Evolutionary conservation across 2,113 vertebrate species (phyloP).

Genomic region (Parotia lawesii): DNA sequence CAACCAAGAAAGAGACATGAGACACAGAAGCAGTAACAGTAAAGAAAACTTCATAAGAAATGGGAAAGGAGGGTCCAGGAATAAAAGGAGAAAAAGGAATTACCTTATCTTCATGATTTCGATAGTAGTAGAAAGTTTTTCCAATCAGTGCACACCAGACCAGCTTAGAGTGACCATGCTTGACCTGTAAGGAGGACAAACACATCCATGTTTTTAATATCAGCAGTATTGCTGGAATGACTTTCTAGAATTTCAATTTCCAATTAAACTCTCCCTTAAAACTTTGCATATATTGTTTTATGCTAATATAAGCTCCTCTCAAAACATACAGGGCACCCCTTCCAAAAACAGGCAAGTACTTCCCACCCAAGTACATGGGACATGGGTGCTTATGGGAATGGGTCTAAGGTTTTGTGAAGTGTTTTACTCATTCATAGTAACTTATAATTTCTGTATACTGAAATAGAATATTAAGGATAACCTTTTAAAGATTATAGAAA

Average conservation of each 20-base stretch:
- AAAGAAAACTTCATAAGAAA: neutral
- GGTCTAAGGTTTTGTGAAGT: neutral
- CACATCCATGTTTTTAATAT: neutral
- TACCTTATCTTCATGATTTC: conserved; percentile 89
- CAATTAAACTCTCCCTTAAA: neutral
- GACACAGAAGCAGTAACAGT: neutral
- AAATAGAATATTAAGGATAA: neutral
- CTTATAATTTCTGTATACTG: neutral
- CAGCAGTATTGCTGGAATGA: neutral
- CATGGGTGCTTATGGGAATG: neutral
- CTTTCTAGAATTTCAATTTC: neutral
- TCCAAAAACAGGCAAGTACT: neutral
- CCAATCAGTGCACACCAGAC: conserved; percentile 86
- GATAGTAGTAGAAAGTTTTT: conserved; percentile 84
- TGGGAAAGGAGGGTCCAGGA: neutral
- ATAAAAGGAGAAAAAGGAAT: neutral
- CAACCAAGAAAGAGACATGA: neutral
- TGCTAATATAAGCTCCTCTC: neutral
- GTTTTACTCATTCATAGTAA: neutral
- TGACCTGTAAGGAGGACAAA: conserved; percentile 75
- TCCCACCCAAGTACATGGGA: neutral
- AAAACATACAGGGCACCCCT: neutral
- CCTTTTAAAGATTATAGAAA: neutral
- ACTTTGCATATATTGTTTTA: neutral
- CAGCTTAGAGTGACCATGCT: conserved; percentile 88